phyloP scores from a whole-genome alignment of 2,113 vertebrate genomes.

The Eudyptes chrysolophus region DNA sequence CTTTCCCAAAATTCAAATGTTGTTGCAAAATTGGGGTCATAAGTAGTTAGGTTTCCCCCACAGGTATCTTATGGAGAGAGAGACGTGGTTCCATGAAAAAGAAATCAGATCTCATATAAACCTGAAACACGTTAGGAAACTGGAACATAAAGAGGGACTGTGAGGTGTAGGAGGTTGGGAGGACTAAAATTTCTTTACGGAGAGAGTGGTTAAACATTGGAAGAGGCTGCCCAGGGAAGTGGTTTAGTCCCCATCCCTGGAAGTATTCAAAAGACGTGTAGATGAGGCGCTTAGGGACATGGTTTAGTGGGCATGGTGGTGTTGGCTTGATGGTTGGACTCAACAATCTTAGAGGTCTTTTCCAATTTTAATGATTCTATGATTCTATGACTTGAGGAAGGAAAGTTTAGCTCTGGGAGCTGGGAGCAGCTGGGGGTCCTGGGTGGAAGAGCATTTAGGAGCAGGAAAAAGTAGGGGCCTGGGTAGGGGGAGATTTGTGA shows the following conservation, averaged over 20 bases:
- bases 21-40: neutral
- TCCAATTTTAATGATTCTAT: too few relatives aligned
- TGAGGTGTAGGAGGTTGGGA: neutral
- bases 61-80: neutral
- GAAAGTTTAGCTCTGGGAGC: neutral
- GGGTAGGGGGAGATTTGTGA: neutral
- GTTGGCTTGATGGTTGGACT: too few relatives aligned
- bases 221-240: too few relatives aligned
- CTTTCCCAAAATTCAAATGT: neutral
- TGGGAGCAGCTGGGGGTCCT: neutral
- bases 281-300: too few relatives aligned
- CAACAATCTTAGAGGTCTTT: too few relatives aligned
- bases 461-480: neutral
- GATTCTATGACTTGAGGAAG: neutral
- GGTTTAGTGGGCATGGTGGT: too few relatives aligned
- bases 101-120: neutral
- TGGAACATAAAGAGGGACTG: neutral
- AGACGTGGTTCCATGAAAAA: neutral
- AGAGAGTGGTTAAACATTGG: too few relatives aligned
- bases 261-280: too few relatives aligned
- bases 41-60: neutral
- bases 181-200: neutral
- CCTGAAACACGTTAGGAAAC: neutral
- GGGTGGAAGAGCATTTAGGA: neutral
- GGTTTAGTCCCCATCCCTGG: too few relatives aligned